Conservation (phyloP, 2,113 vertebrate species). For the Dasyurus viverrinus region DNA sequence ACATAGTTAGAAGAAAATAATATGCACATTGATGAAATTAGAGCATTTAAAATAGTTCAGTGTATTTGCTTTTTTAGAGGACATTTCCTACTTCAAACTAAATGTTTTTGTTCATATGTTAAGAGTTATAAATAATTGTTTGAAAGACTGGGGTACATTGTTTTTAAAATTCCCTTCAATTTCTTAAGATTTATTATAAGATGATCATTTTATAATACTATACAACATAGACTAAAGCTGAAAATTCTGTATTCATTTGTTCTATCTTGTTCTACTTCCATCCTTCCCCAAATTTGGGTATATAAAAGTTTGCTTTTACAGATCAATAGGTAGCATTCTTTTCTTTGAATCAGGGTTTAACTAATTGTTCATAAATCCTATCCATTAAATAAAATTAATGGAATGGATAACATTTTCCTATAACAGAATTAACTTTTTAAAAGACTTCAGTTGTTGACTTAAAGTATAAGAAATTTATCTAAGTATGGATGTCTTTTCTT, state of each 20-base stretch:
- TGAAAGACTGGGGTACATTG: background rate
- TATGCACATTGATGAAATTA: background rate
- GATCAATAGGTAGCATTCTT: slow-evolving; percentile 52
- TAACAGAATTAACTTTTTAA: background rate
- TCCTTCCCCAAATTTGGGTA: background rate
- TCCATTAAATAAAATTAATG: slow-evolving; percentile 44
- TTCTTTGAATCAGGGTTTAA: slow-evolving; percentile 42
- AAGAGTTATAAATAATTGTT: background rate
- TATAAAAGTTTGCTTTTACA: slow-evolving; percentile 19
- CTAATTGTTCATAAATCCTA: slow-evolving; percentile 35
- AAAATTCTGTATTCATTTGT: slow-evolving; percentile 23
- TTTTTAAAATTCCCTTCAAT: slow-evolving; percentile 17
- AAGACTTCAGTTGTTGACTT: background rate
- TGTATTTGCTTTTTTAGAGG: background rate
- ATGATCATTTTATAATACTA: slow-evolving; percentile 37
- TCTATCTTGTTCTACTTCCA: background rate
- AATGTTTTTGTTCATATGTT: slow-evolving; percentile 39
- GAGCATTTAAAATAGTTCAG: background rate
- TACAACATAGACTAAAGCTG: slow-evolving; percentile 36
- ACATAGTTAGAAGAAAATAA: background rate
- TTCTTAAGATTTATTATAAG: slow-evolving; percentile 26
- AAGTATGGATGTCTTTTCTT: background rate
- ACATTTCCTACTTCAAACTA: slow-evolving; percentile 16
- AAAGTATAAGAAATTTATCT: slow-evolving; percentile 34
- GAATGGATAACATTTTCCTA: slow-evolving; percentile 1